Base-by-base conservation (phyloP, 1,140 invertebrate species). In the Tetramorium simillimum region DNA sequence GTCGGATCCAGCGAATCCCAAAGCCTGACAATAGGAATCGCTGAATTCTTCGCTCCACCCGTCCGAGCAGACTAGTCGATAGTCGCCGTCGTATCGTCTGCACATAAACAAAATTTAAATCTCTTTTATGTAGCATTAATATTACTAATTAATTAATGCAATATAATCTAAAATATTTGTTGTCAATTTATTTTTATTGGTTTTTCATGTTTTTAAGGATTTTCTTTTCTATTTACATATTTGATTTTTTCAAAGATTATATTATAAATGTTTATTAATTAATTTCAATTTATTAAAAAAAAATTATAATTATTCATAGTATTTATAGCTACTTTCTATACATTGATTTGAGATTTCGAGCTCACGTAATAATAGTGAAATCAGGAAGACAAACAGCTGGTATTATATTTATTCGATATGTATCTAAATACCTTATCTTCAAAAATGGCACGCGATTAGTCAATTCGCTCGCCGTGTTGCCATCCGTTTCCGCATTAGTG, bases 21-120 rank as follows among this genome's bases (percentile, higher is more conserved):
- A 90, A 53, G 93, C 92, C 88, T 94, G 94, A 88, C 96, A 97
- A 12, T 96, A 95, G 43, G 94, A 89, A 85, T 96, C 94, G 58
- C 96, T 96, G 88, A 95, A 95, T 18, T 95, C 94, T 21, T 94
- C 92, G 60, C 95, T 95, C 96, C 96, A 97, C 33, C 94, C 93
- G 51, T 96, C 95, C 16, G 94, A 93, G 85, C 96, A 97, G 16
- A 97, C 94, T 6, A 95, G 92, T 37, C 88, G 91, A 91, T 95
- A 95, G 24, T 96, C 93, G 75, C 92, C 94, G 49, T 95, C 94
- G 28, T 90, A 91, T 92, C 91, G 91, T 56, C 93, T 95, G 63
- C 1, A 90, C 85, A 60, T 49, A 37, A 10, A n/a, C n/a, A n/a
- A 86, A 43, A 56, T 67, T 89, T 85, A 43, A 21, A 21, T 67